phyloP scores from a whole-genome alignment of 2,113 vertebrate genomes.

The Mirounga angustirostris region DNA sequence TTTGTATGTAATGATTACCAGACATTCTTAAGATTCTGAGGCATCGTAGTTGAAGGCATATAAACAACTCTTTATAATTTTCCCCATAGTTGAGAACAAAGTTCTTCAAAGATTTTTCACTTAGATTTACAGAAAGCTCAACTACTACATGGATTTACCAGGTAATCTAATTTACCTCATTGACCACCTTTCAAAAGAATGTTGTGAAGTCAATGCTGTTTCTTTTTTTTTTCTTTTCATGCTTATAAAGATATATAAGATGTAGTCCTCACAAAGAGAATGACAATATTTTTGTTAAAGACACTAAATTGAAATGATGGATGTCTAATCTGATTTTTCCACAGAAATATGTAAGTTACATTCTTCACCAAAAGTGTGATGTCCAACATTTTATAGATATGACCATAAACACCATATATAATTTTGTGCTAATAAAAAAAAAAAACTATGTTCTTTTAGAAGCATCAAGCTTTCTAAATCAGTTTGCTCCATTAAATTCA shows the following conservation, averaged over 20 bases:
- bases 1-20: not conserved
- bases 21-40: not conserved
- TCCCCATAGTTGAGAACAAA: not conserved
- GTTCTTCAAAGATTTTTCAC: slow-evolving; percentile 30
- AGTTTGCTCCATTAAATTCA: slow-evolving; percentile 55
- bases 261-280: not conserved
- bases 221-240: not conserved
- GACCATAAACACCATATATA: slow-evolving; percentile 32
- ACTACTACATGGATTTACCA: not conserved
- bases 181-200: slow-evolving; percentile 42
- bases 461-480: slow-evolving; percentile 58
- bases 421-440: slow-evolving; percentile 39
- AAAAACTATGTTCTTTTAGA: slow-evolving; percentile 31
- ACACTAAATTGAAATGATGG: slow-evolving; percentile 43
- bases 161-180: slow-evolving; percentile 64
- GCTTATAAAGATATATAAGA: slow-evolving; percentile 17
- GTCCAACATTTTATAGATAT: slow-evolving; percentile 35
- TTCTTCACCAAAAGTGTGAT: not conserved
- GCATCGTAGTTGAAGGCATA: not conserved
- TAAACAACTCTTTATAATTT: slow-evolving; percentile 37
- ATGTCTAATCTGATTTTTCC: slow-evolving; percentile 68
- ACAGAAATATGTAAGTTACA: slow-evolving; percentile 34
- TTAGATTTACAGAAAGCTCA: slow-evolving; percentile 45
- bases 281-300: slow-evolving; percentile 28
- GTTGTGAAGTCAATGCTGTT: not conserved